Base-by-base conservation (phyloP, 2,797 vertebrate genomes). In the Parauchenoglanis punctatus region DNA sequence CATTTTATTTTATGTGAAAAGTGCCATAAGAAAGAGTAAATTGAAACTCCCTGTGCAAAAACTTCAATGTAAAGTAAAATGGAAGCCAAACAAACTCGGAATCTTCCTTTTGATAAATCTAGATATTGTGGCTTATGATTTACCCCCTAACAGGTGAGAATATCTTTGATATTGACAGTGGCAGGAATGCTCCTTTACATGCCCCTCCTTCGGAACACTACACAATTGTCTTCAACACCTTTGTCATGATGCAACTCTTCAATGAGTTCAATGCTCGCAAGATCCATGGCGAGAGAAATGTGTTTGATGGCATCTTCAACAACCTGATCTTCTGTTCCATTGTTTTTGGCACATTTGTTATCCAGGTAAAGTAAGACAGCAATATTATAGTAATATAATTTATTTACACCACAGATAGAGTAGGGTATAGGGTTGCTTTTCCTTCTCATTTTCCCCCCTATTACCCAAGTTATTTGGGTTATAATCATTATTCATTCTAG, bases 181-280 rank as follows among this genome's bases (percentile, higher is more conserved):
- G 98, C 87, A 95, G 98, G 91, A 96, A 99, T 0, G 95, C 97
- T 0, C 98, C 98, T 0, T 96, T 99, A 44, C 98, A 99, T 70
- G 96, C 98, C 0, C 97, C 98, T 0, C 97, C 98, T 88, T 98
- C 98, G 0, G 98, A 99, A 86, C 98, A 99, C 92, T 99, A 99
- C 92, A 99, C 98, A 92, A 97, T 99, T 85, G 97, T 99, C 91
- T 99, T 99, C 95, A 99, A 99, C 95, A 98, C 98, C 1, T 99
- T 99, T 7, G 98, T 99, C 93, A 96, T 99, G 96, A 98, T 99
- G 98, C 98, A 99, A 93, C 96, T 99, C 86, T 99, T 99, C 92
- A 99, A 99, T 0, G 98, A 99, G 93, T 95, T 99, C 93, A 99
- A 99, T 0, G 98, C 98, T 3, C 97, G 98, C 82, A 99, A 99